Evolutionary conservation across 1,140 invertebrate genomes (phyloP).

Genomic region (Drosophila nikananu): DNA sequence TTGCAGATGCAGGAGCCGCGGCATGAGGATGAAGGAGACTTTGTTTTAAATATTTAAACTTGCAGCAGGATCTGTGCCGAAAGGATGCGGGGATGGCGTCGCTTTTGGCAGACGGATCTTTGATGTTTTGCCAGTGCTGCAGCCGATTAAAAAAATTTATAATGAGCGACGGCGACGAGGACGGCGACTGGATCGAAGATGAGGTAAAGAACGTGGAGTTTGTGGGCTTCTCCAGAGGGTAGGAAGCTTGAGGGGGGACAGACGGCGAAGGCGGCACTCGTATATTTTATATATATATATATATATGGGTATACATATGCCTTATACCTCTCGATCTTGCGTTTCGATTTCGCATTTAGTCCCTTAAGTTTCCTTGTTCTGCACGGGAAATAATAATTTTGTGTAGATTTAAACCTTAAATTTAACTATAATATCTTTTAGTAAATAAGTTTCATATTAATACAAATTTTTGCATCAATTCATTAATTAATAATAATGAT

Average conservation of each 20-base stretch:
- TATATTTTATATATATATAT: conserved; percentile 66
- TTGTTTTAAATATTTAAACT: conserved; percentile 84
- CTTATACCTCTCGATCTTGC: conserved; percentile 69
- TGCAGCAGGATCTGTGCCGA: conserved; percentile 63
- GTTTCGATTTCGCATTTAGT: conserved; percentile 78
- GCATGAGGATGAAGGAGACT: conserved; percentile 49
- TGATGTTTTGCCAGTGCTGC: conserved; percentile 74
- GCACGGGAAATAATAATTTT: conserved; percentile 4
- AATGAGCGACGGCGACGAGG: conserved; percentile 66
- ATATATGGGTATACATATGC: conserved; percentile 44
- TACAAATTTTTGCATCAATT: no score
- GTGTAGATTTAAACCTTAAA: not conserved
- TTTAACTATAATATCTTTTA: no score
- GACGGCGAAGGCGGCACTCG: conserved; percentile 63
- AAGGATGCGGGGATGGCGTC: conserved; percentile 21
- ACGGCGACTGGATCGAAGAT: conserved; percentile 27
- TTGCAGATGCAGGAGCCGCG: conserved; percentile 46
- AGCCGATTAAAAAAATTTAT: conserved; percentile 82
- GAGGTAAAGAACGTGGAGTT: conserved; percentile 20
- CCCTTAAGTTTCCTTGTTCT: conserved; percentile 27
- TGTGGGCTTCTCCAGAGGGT: not conserved
- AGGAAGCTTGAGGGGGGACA: conserved; percentile 8
- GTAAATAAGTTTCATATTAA: no score
- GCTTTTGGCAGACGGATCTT: conserved; percentile 74
- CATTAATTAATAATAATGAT: no score